Conservation (phyloP, 1,140 invertebrate species). For the Drosophila quadrilineata region DNA sequence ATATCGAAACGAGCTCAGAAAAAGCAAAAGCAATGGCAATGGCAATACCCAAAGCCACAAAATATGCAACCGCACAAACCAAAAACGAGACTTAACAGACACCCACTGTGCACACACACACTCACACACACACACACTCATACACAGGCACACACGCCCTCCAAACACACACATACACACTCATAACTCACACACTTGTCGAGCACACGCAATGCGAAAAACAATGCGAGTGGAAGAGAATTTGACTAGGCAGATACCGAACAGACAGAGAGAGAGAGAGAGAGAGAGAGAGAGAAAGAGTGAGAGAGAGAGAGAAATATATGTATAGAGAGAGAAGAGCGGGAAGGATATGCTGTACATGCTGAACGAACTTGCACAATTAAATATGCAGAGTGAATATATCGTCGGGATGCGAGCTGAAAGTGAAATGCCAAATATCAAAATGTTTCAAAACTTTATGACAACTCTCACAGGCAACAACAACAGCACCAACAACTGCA, state of each 20-base stretch:
- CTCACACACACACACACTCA: constrained; percentile 2
- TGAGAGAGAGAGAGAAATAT: background rate
- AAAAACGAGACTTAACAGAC: constrained; percentile 34
- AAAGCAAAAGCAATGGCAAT: constrained; percentile 64
- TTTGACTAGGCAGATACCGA: no score
- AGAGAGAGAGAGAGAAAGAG: no score
- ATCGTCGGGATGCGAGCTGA: constrained; percentile 27
- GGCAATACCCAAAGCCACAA: constrained; percentile 58
- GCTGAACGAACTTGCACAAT: constrained; percentile 60
- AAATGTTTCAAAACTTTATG: constrained; percentile 45
- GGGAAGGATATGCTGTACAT: background rate
- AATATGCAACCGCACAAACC: constrained; percentile 63
- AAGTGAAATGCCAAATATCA: constrained; percentile 37
- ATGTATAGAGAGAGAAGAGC: background rate
- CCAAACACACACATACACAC: background rate
- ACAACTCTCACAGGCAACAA: background rate
- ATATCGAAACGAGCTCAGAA: constrained; percentile 66
- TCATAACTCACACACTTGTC: no score
- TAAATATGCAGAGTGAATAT: constrained; percentile 76
- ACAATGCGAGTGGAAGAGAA: no score
- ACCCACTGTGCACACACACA: constrained; percentile 1
- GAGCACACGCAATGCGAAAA: no score
- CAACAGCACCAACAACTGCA: background rate
- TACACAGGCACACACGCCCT: background rate
- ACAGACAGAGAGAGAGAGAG: no score